phyloP scores from a whole-genome alignment of 2,113 vertebrate genomes.

The Cercopithecus mona region DNA sequence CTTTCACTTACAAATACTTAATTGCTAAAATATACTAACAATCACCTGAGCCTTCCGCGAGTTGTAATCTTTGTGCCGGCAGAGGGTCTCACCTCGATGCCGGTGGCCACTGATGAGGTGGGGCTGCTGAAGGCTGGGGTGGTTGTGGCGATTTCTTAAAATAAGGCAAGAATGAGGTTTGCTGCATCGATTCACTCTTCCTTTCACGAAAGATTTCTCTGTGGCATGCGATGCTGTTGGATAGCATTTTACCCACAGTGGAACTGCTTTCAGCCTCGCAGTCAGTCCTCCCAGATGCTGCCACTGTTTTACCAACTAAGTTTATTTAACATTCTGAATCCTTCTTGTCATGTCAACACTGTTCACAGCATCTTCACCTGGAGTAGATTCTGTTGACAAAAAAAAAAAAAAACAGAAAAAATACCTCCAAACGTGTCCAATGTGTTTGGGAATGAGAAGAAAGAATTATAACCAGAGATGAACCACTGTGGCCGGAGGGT shows the following conservation, averaged over 20 bases:
- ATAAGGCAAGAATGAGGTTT: neutral
- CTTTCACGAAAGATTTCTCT: neutral
- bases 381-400: neutral
- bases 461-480: neutral
- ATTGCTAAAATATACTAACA: neutral
- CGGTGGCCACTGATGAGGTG: neutral
- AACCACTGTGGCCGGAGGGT: accelerated
- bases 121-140: neutral
- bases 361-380: neutral
- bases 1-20: neutral
- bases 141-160: neutral
- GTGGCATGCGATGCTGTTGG: accelerated
- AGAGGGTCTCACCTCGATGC: neutral
- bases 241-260: neutral
- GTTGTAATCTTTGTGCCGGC: neutral
- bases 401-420: neutral
- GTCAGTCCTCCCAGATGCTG: neutral
- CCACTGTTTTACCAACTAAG: neutral
- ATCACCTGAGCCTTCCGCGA: neutral
- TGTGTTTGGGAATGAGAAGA: neutral
- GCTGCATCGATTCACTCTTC: accelerated
- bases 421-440: neutral
- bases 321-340: neutral
- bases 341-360: neutral
- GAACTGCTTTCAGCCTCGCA: neutral